Conservation (phyloP, 2,113 vertebrate species). For the Hemiscyllium ocellatum region DNA sequence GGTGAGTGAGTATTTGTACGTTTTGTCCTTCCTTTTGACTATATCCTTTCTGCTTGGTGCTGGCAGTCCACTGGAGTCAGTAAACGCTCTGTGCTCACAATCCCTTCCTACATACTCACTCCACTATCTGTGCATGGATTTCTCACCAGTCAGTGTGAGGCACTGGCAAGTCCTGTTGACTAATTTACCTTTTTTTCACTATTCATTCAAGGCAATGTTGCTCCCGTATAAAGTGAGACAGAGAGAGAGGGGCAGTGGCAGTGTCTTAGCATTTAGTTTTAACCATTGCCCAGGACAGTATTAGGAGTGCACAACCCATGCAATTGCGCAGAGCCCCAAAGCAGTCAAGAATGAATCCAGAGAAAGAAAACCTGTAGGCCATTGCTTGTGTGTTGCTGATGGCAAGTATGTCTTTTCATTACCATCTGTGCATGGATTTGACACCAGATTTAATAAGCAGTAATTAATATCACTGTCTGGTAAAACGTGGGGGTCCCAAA, state of each 20-base stretch:
- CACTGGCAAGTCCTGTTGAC: conserved; percentile 5
- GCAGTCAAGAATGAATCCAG: not conserved
- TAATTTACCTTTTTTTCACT: conserved; percentile 10
- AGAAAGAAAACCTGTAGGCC: not conserved
- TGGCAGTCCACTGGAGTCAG: conserved; percentile 22
- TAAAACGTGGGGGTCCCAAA: not conserved
- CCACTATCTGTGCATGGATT: conserved; percentile 28
- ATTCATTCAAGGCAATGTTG: not conserved
- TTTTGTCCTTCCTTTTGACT: conserved; percentile 27
- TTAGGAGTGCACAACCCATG: not conserved
- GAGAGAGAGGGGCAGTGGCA: too few relatives aligned
- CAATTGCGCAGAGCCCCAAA: not conserved
- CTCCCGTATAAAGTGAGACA: not conserved
- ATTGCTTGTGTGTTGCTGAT: not conserved
- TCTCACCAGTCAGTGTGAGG: not conserved
- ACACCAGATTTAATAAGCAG: not conserved
- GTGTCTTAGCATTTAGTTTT: not conserved
- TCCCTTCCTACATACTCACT: conserved; percentile 1
- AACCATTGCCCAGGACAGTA: not conserved
- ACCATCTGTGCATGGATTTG: not conserved
- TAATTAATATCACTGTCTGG: not conserved
- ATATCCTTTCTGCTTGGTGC: conserved; percentile 32
- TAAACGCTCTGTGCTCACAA: not conserved
- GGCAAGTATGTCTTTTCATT: not conserved
- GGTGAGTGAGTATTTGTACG: conserved; percentile 79